Conservation (phyloP, 2,113 vertebrate genomes). For the Anoura caudifer region DNA sequence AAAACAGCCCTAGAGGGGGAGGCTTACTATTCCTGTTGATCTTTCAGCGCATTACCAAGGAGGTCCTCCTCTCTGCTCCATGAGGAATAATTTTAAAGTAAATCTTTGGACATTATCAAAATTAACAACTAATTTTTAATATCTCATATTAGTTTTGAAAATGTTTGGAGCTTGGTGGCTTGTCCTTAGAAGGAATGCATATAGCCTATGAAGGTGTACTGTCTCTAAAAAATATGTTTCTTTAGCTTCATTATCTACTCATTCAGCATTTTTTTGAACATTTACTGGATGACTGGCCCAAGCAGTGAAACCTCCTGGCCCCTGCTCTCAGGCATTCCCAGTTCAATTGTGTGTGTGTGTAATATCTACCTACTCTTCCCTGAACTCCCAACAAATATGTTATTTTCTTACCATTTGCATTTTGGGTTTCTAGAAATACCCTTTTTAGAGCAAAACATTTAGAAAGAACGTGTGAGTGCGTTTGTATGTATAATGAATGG, state of each 20-base stretch:
- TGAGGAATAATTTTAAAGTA: background rate
- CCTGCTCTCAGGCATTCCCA: background rate
- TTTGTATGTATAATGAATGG: background rate
- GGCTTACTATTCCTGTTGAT: background rate
- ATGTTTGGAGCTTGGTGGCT: background rate
- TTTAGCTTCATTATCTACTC: background rate
- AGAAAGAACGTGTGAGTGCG: background rate
- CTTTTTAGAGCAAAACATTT: constrained; percentile 25
- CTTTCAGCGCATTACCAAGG: background rate
- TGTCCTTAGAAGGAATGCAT: background rate
- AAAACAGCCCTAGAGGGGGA: background rate
- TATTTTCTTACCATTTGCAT: background rate
- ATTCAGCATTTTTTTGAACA: background rate
- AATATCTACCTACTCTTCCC: background rate
- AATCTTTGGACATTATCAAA: background rate
- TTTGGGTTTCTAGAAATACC: background rate
- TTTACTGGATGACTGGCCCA: background rate
- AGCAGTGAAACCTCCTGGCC: background rate
- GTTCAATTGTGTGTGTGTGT: background rate
- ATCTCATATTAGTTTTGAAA: background rate
- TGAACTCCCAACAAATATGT: background rate
- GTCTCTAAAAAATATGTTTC: background rate
- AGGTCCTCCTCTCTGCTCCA: background rate
- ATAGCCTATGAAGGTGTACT: background rate
- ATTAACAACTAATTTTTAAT: background rate